Conservation (phyloP, 2,797 vertebrate genomes). For the Loriculus beryllinus region DNA sequence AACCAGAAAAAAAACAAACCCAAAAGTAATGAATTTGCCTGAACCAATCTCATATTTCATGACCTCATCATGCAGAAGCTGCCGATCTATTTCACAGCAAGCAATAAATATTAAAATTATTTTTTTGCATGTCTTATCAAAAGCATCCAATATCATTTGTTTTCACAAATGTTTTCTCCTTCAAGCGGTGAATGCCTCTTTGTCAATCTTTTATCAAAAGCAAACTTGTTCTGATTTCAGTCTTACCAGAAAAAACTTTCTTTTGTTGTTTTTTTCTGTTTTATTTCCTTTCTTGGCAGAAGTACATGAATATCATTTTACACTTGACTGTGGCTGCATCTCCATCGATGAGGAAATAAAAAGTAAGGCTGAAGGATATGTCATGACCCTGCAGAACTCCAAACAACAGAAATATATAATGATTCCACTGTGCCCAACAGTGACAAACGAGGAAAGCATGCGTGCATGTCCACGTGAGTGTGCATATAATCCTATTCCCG, state of each 20-base stretch:
- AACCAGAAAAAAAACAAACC: slow-evolving; percentile 38
- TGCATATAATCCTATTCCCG: neutral
- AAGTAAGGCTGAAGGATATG: slow-evolving; percentile 54
- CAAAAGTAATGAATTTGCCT: slow-evolving; percentile 70
- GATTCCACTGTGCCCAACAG: neutral
- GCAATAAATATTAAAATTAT: slow-evolving; percentile 75
- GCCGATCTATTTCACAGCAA: slow-evolving; percentile 59
- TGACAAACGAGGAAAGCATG: neutral
- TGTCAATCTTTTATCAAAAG: slow-evolving; percentile 75
- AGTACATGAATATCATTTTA: slow-evolving; percentile 69
- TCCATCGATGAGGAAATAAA: slow-evolving; percentile 57
- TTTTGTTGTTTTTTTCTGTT: neutral
- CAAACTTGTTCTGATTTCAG: slow-evolving; percentile 69
- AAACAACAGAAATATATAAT: slow-evolving; percentile 24
- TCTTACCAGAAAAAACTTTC: slow-evolving; percentile 55
- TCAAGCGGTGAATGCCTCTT: slow-evolving; percentile 61
- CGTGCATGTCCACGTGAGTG: neutral
- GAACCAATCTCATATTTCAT: slow-evolving; percentile 60
- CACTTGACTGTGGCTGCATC: slow-evolving; percentile 51
- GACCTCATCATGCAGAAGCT: slow-evolving; percentile 67
- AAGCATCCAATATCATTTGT: slow-evolving; percentile 71
- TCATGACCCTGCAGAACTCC: slow-evolving; percentile 14
- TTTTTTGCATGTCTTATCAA: slow-evolving; percentile 68
- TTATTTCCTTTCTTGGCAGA: slow-evolving; percentile 47
- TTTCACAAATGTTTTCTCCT: slow-evolving; percentile 67